Conservation (phyloP, 2,888 invertebrate genomes). For the Agriotes lineatus region DNA sequence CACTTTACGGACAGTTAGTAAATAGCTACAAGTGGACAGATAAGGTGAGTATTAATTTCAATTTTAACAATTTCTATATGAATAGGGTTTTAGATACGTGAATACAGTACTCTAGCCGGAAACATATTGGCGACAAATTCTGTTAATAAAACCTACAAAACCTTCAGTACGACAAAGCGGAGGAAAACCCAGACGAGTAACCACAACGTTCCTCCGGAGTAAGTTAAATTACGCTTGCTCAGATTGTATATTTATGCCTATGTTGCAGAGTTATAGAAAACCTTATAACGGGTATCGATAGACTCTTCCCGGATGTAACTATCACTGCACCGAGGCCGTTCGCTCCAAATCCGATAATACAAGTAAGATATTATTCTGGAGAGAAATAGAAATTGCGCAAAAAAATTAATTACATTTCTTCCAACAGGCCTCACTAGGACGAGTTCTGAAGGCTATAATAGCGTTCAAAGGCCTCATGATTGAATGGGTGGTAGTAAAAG, state of each 20-base stretch:
- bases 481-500: constrained; percentile 95
- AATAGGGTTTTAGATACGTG: constrained; percentile 79
- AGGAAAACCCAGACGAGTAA: constrained; percentile 84
- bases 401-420: too few species aligned
- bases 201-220: constrained; percentile 88
- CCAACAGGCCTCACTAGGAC: constrained; percentile 81
- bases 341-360: constrained; percentile 90
- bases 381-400: too few species aligned
- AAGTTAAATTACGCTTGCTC: constrained; percentile 55
- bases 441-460: constrained; percentile 89
- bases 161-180: constrained; percentile 83
- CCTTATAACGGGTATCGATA: constrained; percentile 81
- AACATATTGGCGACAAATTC: constrained; percentile 86
- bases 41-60: constrained; percentile 71
- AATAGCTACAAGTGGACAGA: constrained; percentile 95
- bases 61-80: not conserved
- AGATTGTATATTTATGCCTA: not conserved
- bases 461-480: constrained; percentile 94
- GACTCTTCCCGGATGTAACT: constrained; percentile 84
- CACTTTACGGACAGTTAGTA: constrained; percentile 87
- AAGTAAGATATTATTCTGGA: too few species aligned
- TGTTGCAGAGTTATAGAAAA: constrained; percentile 80
- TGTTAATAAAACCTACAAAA: constrained; percentile 86
- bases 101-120: constrained; percentile 86
- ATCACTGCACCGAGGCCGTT: constrained; percentile 88